Percentiles rank a stretch among this genome's conserved stretches.
Evolutionary conservation across 2,888 invertebrate genomes (phyloP).

Genomic region (Antheraea assamensis): DNA sequence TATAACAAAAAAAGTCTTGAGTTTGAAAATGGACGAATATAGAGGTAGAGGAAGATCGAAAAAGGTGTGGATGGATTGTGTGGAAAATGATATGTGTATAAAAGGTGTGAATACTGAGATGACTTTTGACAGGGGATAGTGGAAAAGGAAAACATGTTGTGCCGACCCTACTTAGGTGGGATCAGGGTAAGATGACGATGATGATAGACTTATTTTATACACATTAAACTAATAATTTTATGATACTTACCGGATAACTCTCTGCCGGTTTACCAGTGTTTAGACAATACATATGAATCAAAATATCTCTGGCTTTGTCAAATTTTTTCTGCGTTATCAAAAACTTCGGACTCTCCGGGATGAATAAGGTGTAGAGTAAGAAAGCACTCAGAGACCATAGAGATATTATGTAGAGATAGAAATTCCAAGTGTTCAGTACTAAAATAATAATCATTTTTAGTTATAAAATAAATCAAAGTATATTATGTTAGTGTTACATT

Average conservation of each 20-base stretch:
- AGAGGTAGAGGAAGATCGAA: no score
- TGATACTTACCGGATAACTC: slow-evolving; percentile 55
- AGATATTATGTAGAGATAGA: slow-evolving; percentile 61
- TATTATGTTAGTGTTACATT: neutral
- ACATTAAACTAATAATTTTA: neutral
- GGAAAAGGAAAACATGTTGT: no score
- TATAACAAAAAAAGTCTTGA: no score
- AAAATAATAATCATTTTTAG: slow-evolving; percentile 31
- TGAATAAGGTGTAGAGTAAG: slow-evolving; percentile 47
- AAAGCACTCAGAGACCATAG: slow-evolving; percentile 54
- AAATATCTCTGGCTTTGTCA: slow-evolving; percentile 56
- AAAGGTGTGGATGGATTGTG: no score
- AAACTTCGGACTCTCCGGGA: slow-evolving; percentile 69
- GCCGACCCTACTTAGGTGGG: no score
- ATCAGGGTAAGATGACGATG: no score
- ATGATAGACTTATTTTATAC: neutral
- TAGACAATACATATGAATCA: slow-evolving; percentile 53
- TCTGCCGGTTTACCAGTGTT: slow-evolving; percentile 63
- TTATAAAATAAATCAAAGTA: slow-evolving; percentile 7
- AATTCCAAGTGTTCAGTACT: slow-evolving; percentile 70
- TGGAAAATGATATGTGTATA: no score
- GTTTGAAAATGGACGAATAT: no score
- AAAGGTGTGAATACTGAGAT: no score
- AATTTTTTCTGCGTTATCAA: slow-evolving; percentile 58
- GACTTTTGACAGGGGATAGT: no score